Base-by-base conservation (phyloP, 1,140 invertebrate species). In the Meloidogyne exigua region DNA sequence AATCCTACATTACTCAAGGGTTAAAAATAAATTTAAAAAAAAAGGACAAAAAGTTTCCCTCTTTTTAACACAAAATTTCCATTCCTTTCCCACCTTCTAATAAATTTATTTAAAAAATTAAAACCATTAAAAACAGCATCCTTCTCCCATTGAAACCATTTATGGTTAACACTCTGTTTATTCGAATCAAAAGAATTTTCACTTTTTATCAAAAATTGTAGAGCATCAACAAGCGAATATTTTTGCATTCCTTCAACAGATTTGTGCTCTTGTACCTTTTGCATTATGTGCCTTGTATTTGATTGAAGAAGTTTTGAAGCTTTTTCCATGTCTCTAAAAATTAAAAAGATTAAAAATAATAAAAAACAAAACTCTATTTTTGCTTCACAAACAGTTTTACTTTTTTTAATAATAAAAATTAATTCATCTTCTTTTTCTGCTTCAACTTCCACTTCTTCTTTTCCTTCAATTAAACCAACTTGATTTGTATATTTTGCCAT, bases 371-470 rank as follows among this genome's bases (percentile, higher is more conserved):
- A 78, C 75, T 39, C 12, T 7, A 73, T 78, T 26, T 66, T 49
- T 28, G 36, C 28, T 26, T 64, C 64, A 32, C 72, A 75, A 36
- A 73, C 39, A 75, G 70, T 78, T 57, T 77, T 39, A 28, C 39
- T n/a, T 18, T 42, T 72, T 44, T 72, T 39, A 44, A 39, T 28
- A 2, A 76, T 13, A 65, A 28, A 25, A 23, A 65, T 12, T 78
- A 80, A 77, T 15, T 57, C 36, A 11, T 80, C 63, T 5, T 21
- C 76, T n/a, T 21, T 23, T 39, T 79, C 78, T 12, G 80, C 77
- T 5, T 79, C 23, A 66, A n/a, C n/a, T 18, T 78, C 68, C 0
- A 64, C 49, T 10, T 81, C 76, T 18, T 18, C 18, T 4, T 73
- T 42, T 36, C 18, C 44, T 49, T 49, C 44, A 13, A 49, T 49